These are phyloP conservation scores for Magallana gigas DNA, from an alignment of 1,140 invertebrate genomes.

Conservation along the genomic window DNA sequence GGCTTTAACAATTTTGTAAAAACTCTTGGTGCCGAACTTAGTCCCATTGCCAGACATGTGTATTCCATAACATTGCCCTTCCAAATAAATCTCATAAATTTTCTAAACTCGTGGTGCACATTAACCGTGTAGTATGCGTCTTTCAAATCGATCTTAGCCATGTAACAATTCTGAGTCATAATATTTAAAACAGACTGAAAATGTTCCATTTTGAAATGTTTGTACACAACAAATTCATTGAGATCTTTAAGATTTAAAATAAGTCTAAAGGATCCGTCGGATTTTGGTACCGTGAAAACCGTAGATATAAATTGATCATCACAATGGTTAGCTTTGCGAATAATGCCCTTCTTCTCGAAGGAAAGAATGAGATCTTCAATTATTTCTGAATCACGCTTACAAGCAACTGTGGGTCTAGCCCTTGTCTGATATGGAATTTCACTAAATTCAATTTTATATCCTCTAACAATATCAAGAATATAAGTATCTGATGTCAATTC, in stretches of 20 bases:
- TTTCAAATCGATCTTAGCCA: background rate
- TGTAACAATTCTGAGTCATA: background rate
- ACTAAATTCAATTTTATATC: conserved; percentile 10
- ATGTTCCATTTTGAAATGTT: conserved; percentile 40
- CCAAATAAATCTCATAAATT: conserved; percentile 39
- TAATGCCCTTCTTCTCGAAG: background rate
- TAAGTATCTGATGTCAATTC: background rate
- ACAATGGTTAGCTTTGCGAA: background rate
- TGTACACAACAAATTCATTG: background rate
- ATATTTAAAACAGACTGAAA: background rate
- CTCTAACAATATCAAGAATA: conserved; percentile 41
- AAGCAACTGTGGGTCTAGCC: background rate
- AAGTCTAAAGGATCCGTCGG: background rate
- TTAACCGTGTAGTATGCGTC: background rate
- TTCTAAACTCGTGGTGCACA: background rate
- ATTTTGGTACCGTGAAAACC: conserved; percentile 3
- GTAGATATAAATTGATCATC: background rate
- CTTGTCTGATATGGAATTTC: conserved; percentile 3
- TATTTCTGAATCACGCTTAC: background rate
- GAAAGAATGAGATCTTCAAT: background rate
- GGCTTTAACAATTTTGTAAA: conserved; percentile 38
- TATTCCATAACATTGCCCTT: background rate
- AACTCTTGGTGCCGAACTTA: conserved; percentile 5
- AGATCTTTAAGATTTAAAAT: background rate
- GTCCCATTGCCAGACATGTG: conserved; percentile 22